Base-by-base conservation (phyloP, 2,888 invertebrate species). In the Dolichopus griseipennis region DNA sequence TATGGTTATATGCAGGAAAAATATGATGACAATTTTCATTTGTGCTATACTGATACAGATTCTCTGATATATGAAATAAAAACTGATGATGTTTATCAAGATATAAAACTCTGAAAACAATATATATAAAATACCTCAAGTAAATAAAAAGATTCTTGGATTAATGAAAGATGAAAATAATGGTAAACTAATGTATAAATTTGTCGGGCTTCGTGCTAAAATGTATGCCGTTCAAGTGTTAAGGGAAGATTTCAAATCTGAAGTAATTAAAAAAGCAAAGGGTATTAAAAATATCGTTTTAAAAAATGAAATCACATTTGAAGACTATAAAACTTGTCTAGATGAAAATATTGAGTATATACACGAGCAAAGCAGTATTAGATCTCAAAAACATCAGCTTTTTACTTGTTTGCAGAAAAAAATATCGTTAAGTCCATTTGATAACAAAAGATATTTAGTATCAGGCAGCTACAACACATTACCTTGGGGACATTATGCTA, bases 1-100 rank as follows among this genome's bases (percentile, higher is more conserved):
- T 80, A 79, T 68, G 73, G 75, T 68, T 76, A 73, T 63, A 72
- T 79, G 68, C 76, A 74, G 68, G 37, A 34, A 52, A 74, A 68
- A n/a, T 67, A 67, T 65, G 33, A n/a, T 4, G 33, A 68, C 22
- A 66, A 66, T 61, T 20, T 37, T 21, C 21, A 65, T 37, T 69
- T n/a, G 64, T 67, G n/a, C 12, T 70, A 69, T 64, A 70, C 61
- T 22, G 70, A 70, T 64, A 70, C 69, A 20, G 70, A 70, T 64
- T 68, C 3, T 21, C 68, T 70, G 34, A 65, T 69, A 20, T 68
- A 68, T 68, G 64, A 68, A n/a, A 33, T 69, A 21, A 68, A 67
- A 18, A 33, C 65, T 61, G 68, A 71, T n/a, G n/a, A n/a, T 64
- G 67, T 69, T 65, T 70, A 69, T 66, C 41, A 61, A 12, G 34